phyloP scores from a whole-genome alignment of 2,888 invertebrate genomes.

The Platycheirus albimanus region DNA sequence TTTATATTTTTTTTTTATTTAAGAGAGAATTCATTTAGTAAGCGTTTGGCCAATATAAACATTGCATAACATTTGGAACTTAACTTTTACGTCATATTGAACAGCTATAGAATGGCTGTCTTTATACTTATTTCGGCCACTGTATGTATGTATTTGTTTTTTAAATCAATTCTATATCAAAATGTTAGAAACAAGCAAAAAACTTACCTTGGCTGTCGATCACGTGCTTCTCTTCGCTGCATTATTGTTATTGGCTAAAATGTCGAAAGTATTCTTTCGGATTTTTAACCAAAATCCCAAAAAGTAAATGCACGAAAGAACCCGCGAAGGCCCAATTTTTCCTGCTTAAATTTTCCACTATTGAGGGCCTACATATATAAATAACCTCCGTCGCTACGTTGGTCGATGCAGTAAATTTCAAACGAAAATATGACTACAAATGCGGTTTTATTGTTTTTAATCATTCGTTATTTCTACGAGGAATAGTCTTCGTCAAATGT shows the following conservation, averaged over 20 bases:
- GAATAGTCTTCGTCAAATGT: conserved; percentile 19
- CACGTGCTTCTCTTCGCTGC: conserved; percentile 71
- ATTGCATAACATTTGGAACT: too few species aligned
- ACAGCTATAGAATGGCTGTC: too few species aligned
- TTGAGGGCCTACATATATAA: conserved; percentile 1
- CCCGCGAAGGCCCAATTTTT: conserved; percentile 47
- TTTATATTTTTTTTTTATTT: too few species aligned
- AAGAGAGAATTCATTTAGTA: too few species aligned
- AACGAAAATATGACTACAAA: conserved; percentile 8
- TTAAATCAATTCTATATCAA: too few species aligned
- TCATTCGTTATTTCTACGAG: not conserved
- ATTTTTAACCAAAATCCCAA: conserved; percentile 49
- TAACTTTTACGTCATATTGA: too few species aligned
- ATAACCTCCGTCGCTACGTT: not conserved
- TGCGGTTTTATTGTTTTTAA: conserved; percentile 1
- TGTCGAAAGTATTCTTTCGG: conserved; percentile 33
- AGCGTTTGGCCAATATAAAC: too few species aligned
- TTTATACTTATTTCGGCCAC: too few species aligned
- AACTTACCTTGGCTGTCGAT: conserved; percentile 71
- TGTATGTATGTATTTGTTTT: too few species aligned
- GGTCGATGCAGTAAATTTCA: not conserved
- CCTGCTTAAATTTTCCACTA: conserved; percentile 38
- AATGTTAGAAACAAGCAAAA: not conserved
- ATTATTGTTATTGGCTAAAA: conserved; percentile 58
- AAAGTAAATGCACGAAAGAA: conserved; percentile 52